Conservation (phyloP, 1,140 invertebrate genomes). For the Rhyzopertha dominica region DNA sequence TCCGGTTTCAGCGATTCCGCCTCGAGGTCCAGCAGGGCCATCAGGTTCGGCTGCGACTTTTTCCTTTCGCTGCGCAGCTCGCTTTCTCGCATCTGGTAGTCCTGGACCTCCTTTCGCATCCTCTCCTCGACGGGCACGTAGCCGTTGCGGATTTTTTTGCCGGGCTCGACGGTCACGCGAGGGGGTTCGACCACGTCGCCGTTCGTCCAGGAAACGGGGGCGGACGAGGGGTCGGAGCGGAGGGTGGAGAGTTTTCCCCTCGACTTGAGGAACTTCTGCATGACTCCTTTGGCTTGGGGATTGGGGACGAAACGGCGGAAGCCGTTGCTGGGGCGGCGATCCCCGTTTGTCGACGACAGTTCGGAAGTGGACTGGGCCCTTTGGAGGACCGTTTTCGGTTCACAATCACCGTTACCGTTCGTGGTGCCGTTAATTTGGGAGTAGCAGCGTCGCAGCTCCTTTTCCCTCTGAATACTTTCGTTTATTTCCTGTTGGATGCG, state of each 20-base stretch:
- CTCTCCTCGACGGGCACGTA: slow-evolving; percentile 40
- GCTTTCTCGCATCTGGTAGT: slow-evolving; percentile 36
- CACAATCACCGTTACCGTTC: slow-evolving; percentile 10
- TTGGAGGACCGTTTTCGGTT: slow-evolving; percentile 1
- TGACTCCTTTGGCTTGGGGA: slow-evolving; percentile 36
- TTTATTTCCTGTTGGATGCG: slow-evolving; percentile 43
- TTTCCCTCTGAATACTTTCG: slow-evolving; percentile 39
- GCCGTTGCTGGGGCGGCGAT: slow-evolving; percentile 8
- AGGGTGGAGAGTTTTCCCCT: slow-evolving; percentile 32
- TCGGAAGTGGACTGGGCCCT: slow-evolving; percentile 3
- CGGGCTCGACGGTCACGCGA: slow-evolving; percentile 30
- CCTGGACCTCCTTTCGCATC: slow-evolving; percentile 38
- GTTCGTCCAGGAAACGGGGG: slow-evolving; percentile 17
- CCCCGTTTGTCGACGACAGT: neutral
- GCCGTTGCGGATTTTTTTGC: slow-evolving; percentile 34
- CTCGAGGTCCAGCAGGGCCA: slow-evolving; percentile 25
- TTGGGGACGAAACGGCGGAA: slow-evolving; percentile 33
- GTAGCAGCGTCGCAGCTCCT: slow-evolving; percentile 31
- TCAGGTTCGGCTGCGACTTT: slow-evolving; percentile 39
- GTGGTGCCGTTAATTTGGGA: slow-evolving; percentile 3
- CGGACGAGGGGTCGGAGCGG: neutral
- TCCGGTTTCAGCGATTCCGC: slow-evolving; percentile 15
- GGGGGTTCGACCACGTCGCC: slow-evolving; percentile 30
- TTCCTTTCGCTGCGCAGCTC: slow-evolving; percentile 36
- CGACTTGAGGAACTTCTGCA: slow-evolving; percentile 43